Base-by-base conservation (phyloP, 2,113 vertebrate species). In the Tragelaphus scriptus region DNA sequence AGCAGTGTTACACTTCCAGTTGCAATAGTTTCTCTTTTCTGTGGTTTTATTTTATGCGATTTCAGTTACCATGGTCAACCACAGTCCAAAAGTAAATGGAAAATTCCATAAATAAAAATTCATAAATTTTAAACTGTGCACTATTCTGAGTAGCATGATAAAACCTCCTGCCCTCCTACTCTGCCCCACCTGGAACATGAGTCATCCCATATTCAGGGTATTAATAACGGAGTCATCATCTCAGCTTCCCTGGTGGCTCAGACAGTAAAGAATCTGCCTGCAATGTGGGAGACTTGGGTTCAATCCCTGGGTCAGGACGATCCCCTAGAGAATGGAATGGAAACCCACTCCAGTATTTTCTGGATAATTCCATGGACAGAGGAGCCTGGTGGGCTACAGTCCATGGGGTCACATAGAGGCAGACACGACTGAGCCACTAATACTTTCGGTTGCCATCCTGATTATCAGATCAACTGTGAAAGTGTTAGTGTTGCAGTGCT, bases 351-450 rank as follows among this genome's bases (percentile, higher is more conserved):
- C 21, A 6, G 21, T 40, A 75, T 75, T 75, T 40, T 75, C n/a
- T 75, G 68, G 68, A 75, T 2, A 40, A 13, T 75, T 3, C 32
- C 36, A 25, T 23, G 68, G n/a, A 40, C 68, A 75, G 68, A 40
- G 68, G 68, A 75, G 68, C 19, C 68, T 75, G 68, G 36, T 40
- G 68, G 19, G 68, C 68, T 75, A 75, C 36, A 40, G 36, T 40
- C 68, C 68, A 25, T 13, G 68, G 68, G 36, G 19, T 75, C 21
- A 40, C 21, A 3, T 1, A 40, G 68, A 75, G 36, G 40, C 68
- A 23, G 36, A 75, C 21, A 25, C 0, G 1, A 40, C 36, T 40
- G 36, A 40, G 36, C n/a, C 21, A 13, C 15, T 0, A n/a, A n/a
- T 32, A 17, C 68, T 40, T 13, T 75, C 68, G 13, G 68, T 23